Percentiles rank a stretch among this genome's conserved stretches.
Evolutionary conservation across 1,140 invertebrate species (phyloP).

Genomic region (Ceratina australensis): DNA sequence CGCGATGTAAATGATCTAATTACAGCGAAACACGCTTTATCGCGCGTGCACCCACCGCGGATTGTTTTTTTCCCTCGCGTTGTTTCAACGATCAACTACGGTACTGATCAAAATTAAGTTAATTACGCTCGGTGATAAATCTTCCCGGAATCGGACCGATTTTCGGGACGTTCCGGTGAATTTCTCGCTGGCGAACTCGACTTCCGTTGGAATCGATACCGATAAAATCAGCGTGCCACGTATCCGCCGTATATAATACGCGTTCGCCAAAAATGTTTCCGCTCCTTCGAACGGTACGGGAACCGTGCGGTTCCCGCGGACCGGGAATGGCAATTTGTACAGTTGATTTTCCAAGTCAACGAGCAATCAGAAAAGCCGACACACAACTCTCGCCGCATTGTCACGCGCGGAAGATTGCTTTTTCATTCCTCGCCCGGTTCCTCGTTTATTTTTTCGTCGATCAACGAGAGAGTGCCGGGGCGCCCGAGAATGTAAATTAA

Average conservation of each 20-base stretch:
- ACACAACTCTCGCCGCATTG: constrained; percentile 12
- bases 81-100: no score
- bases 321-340: constrained; percentile 42
- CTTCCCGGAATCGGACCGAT: no score
- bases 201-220: neutral
- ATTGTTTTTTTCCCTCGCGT: constrained; percentile 22
- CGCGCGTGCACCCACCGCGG: constrained; percentile 2
- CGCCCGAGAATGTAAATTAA: constrained; percentile 56
- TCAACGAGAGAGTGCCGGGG: constrained; percentile 38
- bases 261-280: neutral
- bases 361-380: constrained; percentile 49
- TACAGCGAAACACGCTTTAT: neutral
- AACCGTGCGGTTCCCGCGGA: neutral
- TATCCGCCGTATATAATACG: neutral
- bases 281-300: neutral
- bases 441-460: constrained; percentile 46
- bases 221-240: neutral
- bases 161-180: no score
- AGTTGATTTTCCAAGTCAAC: constrained; percentile 62
- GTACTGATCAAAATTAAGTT: constrained; percentile 16
- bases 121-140: neutral
- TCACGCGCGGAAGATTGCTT: constrained; percentile 51
- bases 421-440: constrained; percentile 39
- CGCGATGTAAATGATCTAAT: constrained; percentile 15
- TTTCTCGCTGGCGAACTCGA: neutral